Conservation (phyloP, 2,888 invertebrate genomes). For the Hydraecia micacea region DNA sequence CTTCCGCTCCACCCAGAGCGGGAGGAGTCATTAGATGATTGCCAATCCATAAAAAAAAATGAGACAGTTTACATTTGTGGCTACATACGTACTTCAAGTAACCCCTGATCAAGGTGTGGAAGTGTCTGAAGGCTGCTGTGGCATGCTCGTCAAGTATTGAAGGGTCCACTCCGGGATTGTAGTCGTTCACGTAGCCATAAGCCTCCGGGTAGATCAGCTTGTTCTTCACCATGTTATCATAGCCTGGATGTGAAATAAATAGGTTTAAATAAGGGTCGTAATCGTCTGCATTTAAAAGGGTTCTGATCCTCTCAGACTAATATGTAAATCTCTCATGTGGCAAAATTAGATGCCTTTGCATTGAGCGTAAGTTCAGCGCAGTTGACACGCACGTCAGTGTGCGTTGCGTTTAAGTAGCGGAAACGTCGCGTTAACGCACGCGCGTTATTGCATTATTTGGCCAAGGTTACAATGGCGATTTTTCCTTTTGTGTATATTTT, state of each 20-base stretch:
- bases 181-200: constrained; percentile 91
- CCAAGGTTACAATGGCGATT: too few relatives aligned
- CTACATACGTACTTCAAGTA: constrained; percentile 91
- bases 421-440: not conserved
- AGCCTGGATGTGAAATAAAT: constrained; percentile 77
- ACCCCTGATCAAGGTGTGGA: constrained; percentile 93
- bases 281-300: not conserved
- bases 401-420: not conserved
- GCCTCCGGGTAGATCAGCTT: constrained; percentile 91
- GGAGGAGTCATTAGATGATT: too few relatives aligned
- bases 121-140: constrained; percentile 93
- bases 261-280: not conserved
- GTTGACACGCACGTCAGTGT: not conserved
- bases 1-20: too few relatives aligned
- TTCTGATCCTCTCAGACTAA: too few relatives aligned
- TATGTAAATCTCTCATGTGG: not conserved
- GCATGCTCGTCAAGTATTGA: constrained; percentile 93
- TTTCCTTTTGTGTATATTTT: not conserved
- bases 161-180: constrained; percentile 92
- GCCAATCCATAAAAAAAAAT: too few relatives aligned
- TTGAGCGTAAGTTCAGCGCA: not conserved
- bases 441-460: not conserved
- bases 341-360: not conserved
- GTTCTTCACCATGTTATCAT: constrained; percentile 91
- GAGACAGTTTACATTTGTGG: not conserved